Conservation (phyloP, 1,140 invertebrate genomes). For the Ditylenchus dipsaci region DNA sequence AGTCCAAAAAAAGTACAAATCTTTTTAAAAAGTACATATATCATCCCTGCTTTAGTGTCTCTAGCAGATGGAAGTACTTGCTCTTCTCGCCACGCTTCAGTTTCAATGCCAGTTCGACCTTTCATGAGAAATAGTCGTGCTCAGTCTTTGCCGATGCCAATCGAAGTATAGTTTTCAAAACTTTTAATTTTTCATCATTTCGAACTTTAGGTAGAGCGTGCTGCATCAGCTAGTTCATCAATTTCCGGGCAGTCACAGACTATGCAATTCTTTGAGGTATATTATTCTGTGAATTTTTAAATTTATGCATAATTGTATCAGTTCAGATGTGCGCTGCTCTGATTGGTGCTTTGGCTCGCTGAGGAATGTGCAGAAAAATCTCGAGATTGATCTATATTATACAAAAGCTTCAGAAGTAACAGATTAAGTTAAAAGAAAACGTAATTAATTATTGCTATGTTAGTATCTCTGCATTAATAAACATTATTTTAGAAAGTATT, state of each 20-base stretch:
- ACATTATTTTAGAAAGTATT: no score
- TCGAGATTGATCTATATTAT: no score
- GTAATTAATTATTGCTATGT: no score
- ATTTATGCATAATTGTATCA: no score
- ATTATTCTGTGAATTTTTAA: no score
- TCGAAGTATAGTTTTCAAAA: constrained; percentile 44
- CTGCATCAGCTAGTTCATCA: constrained; percentile 57
- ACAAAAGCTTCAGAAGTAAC: no score
- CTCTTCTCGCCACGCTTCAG: constrained; percentile 56
- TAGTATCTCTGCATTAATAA: no score
- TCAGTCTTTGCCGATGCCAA: constrained; percentile 55
- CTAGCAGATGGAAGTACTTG: constrained; percentile 20
- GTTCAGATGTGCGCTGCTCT: constrained; percentile 85
- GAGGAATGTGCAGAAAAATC: constrained; percentile 22
- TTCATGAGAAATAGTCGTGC: constrained; percentile 48
- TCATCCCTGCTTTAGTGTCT: constrained; percentile 24
- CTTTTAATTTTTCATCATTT: not conserved
- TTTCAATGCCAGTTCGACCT: constrained; percentile 54
- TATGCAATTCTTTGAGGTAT: constrained; percentile 93
- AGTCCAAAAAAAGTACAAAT: no score
- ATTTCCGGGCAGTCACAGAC: constrained; percentile 74
- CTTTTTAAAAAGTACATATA: no score
- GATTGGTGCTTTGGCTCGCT: constrained; percentile 92
- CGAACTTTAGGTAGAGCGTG: constrained; percentile 55
- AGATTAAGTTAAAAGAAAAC: no score